phyloP scores from a whole-genome alignment of 2,888 invertebrate species.

The Argyresthia goedartella region DNA sequence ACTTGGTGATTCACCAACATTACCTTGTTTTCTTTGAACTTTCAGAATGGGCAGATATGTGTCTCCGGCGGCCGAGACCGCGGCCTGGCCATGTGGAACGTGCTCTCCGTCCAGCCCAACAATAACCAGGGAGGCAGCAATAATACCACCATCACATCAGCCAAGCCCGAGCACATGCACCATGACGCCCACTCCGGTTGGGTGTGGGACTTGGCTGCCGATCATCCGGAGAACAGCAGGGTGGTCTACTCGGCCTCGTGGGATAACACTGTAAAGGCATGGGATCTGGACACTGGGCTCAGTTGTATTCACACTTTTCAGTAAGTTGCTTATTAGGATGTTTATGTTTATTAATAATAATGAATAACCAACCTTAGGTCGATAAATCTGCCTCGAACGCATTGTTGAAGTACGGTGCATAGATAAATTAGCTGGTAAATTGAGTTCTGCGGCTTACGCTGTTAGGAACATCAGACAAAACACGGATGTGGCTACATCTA shows the following conservation, averaged over 20 bases:
- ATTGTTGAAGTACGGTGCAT: no score
- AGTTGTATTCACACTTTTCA: conserved; percentile 55
- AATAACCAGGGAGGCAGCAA: conserved; percentile 28
- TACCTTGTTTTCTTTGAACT: background rate
- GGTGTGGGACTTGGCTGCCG: conserved; percentile 73
- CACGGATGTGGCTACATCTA: no score
- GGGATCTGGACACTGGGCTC: conserved; percentile 59
- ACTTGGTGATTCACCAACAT: background rate
- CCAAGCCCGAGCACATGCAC: conserved; percentile 38
- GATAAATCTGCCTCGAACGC: background rate
- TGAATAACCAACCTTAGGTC: no score
- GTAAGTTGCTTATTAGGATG: conserved; percentile 23
- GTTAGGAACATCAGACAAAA: no score
- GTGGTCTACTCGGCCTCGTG: conserved; percentile 72
- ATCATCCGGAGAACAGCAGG: conserved; percentile 40
- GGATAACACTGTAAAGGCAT: conserved; percentile 72
- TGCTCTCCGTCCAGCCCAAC: conserved; percentile 37
- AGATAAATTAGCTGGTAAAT: no score
- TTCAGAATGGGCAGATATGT: conserved; percentile 58
- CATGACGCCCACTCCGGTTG: conserved; percentile 72
- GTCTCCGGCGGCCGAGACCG: conserved; percentile 73
- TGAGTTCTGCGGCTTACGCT: no score
- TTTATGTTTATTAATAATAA: background rate
- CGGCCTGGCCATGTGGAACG: conserved; percentile 64
- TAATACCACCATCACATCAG: conserved; percentile 25